Conservation (phyloP, 2,888 invertebrate genomes). For the Dicyrtomina minuta region DNA sequence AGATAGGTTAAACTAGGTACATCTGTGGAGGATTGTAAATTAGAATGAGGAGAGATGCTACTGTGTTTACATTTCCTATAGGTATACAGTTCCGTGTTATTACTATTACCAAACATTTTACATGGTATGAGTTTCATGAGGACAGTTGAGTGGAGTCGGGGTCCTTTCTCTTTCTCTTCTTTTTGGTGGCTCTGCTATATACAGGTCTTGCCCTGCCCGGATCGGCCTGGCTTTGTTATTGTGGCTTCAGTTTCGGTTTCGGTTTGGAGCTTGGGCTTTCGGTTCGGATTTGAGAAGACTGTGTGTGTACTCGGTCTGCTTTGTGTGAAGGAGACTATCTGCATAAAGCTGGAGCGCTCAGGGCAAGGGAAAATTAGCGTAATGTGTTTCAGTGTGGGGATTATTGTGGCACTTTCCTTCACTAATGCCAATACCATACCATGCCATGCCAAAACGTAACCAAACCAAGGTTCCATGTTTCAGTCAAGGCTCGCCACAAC, state of each 20-base stretch:
- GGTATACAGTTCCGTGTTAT: too few species aligned
- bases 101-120: too few species aligned
- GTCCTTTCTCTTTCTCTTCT: neutral
- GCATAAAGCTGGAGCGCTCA: slow-evolving; percentile 21
- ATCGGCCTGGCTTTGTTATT: slow-evolving; percentile 29
- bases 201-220: too few species aligned
- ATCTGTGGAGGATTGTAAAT: too few species aligned
- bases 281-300: too few species aligned
- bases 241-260: slow-evolving; percentile 33
- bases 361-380: slow-evolving; percentile 33
- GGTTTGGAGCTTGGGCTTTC: too few species aligned
- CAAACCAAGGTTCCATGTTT: slow-evolving; percentile 13
- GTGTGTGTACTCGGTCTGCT: too few species aligned
- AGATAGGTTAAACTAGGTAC: too few species aligned
- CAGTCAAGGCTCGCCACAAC: slow-evolving; percentile 25
- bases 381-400: slow-evolving; percentile 35
- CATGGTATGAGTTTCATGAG: slow-evolving; percentile 12
- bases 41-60: too few species aligned
- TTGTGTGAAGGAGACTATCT: slow-evolving; percentile 10
- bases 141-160: neutral
- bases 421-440: neutral
- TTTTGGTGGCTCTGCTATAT: neutral
- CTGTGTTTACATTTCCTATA: too few species aligned
- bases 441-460: neutral
- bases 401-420: slow-evolving; percentile 31